Evolutionary conservation across 2,888 invertebrate species (phyloP).

Genomic region (Tridacna crocea): DNA sequence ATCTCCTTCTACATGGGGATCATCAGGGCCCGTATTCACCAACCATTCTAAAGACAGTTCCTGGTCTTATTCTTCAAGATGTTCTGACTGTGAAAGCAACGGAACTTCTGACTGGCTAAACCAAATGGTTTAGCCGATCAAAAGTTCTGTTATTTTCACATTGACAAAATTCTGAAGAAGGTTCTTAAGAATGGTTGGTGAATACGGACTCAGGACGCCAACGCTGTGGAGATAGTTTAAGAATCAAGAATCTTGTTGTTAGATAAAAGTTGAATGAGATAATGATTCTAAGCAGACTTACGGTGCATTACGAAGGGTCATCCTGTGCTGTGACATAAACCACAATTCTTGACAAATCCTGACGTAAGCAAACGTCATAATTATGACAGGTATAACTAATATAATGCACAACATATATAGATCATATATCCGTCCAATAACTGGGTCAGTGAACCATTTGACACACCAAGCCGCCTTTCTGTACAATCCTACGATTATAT

Average conservation of each 20-base stretch:
- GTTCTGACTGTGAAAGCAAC: too few species aligned
- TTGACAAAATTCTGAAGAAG: too few species aligned
- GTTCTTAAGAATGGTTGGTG: too few species aligned
- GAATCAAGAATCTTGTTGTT: too few species aligned
- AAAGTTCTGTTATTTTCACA: too few species aligned
- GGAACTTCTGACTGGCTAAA: too few species aligned
- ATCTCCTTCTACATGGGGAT: too few species aligned
- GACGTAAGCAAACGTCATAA: conserved; percentile 89
- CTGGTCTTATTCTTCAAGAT: neutral
- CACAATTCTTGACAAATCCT: conserved; percentile 87
- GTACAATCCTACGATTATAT: conserved; percentile 62
- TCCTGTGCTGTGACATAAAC: conserved; percentile 55
- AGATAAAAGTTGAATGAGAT: too few species aligned
- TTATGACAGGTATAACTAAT: conserved; percentile 87
- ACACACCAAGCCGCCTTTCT: conserved; percentile 86
- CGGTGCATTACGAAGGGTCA: conserved; percentile 37
- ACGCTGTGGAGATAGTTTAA: too few species aligned
- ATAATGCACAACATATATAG: conserved; percentile 88
- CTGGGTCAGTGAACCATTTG: conserved; percentile 84
- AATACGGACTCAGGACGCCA: too few species aligned
- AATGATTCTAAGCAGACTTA: conserved; percentile 23
- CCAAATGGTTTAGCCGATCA: too few species aligned
- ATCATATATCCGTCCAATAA: conserved; percentile 85
- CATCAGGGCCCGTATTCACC: too few species aligned
- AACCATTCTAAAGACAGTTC: neutral